Conservation (phyloP, 1,140 invertebrate genomes). For the Drosophila orosa region DNA sequence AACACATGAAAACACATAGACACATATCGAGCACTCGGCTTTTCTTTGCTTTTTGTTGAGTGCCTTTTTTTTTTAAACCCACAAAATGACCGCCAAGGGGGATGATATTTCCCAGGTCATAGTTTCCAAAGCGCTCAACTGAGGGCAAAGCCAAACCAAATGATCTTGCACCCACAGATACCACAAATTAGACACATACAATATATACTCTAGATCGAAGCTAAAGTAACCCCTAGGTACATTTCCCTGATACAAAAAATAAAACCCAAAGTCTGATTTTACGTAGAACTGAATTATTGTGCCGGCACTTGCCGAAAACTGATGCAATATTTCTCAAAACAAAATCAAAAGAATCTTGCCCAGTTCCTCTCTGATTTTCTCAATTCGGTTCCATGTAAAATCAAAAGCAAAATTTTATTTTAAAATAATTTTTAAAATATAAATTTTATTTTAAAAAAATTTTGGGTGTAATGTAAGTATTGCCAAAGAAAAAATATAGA, state of each 20-base stretch:
- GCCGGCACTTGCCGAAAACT: slow-evolving; percentile 18
- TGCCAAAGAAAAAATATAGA: slow-evolving; percentile 46
- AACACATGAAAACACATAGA: slow-evolving; percentile 39
- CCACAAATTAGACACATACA: slow-evolving; percentile 36
- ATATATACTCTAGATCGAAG: slow-evolving; percentile 40
- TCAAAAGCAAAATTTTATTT: slow-evolving; percentile 84
- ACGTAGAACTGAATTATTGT: slow-evolving; percentile 73
- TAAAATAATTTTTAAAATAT: slow-evolving; percentile 84
- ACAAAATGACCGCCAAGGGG: neutral
- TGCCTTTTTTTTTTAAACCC: neutral
- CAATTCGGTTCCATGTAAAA: slow-evolving; percentile 75
- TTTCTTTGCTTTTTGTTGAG: slow-evolving; percentile 69
- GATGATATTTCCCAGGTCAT: neutral
- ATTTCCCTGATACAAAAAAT: slow-evolving; percentile 20
- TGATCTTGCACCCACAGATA: slow-evolving; percentile 16
- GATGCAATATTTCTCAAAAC: slow-evolving; percentile 29
- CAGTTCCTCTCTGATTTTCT: slow-evolving; percentile 11
- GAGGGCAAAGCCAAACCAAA: slow-evolving; percentile 64
- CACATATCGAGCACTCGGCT: slow-evolving; percentile 20
- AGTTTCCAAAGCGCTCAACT: slow-evolving; percentile 32
- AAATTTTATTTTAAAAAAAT: slow-evolving; percentile 85
- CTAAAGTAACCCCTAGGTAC: slow-evolving; percentile 30
- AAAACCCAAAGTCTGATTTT: slow-evolving; percentile 79
- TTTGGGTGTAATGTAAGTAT: slow-evolving; percentile 84
- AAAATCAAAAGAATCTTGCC: slow-evolving; percentile 18